Base-by-base conservation (phyloP, 2,113 vertebrate species). In the Cyprinus carpio region DNA sequence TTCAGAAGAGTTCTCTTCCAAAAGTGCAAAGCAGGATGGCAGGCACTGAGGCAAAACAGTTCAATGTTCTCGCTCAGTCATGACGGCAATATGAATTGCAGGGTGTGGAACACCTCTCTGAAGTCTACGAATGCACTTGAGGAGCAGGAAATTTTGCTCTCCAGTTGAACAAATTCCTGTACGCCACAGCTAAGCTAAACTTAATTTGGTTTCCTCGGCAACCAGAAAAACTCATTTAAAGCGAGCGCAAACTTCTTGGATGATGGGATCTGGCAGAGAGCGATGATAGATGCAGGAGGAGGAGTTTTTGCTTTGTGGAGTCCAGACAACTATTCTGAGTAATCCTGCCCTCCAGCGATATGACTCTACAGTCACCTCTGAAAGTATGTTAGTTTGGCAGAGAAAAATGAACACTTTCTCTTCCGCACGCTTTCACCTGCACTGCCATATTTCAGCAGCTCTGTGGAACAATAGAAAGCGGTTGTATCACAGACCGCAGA, bases 141-240 rank as follows among this genome's bases (percentile, higher is more conserved):
- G 81, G 40, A 60, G 84, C 74, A 74, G 27, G 51, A 31, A 60
- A 54, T 60, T 69, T 64, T 60, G 40, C 34, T 65, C 25, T 56
- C 3, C 49, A 54, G 43, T 43, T 2, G 34, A 86, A 71, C 67
- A 77, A 71, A 85, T 84, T 86, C 72, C 82, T 86, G 40, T 49
- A 67, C 58, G 76, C 69, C 51, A 82, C 78, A 69, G 84, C 81
- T 86, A 74, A 86, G 62, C 64, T 82, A 72, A 83, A 83, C 78
- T 74, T 80, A 81, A 87, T 85, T 88, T 84, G 58, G 85, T 88
- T 87, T 85, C 87, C 87, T 51, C 15, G 54, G 87, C 82, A 88
- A 88, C 82, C 74, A 84, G 78, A 82, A 84, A 88, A 88, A 85
- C 78, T 88, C 43, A 84, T 87, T 87, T 88, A 51, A 34, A 82